phyloP scores from a whole-genome alignment of 2,888 invertebrate species.

The Lottia gigantea region DNA sequence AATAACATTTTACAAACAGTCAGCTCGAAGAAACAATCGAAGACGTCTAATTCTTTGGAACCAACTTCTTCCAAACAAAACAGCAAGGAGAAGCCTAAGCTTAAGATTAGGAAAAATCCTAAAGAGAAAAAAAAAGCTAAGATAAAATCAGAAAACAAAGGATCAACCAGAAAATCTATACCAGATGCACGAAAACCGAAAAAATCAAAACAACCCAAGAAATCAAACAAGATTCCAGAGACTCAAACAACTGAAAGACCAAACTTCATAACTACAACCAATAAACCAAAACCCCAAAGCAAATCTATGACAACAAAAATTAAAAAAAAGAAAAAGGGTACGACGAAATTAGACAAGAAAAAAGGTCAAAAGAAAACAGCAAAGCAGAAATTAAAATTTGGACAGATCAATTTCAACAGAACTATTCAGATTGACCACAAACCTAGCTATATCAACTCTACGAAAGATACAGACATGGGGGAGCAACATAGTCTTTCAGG shows the following conservation, averaged over 20 bases:
- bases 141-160: background rate
- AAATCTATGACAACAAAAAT: too few species aligned
- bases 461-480: too few species aligned
- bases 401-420: background rate
- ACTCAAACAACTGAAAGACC: background rate
- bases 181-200: too few species aligned
- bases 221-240: slow-evolving; percentile 9
- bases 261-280: background rate
- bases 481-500: too few species aligned
- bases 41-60: background rate
- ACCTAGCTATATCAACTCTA: too few species aligned
- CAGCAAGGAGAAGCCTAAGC: background rate
- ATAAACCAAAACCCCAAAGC: background rate
- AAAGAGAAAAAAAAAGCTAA: background rate
- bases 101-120: background rate
- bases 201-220: slow-evolving; percentile 7
- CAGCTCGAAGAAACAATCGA: background rate
- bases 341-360: slow-evolving; percentile 10
- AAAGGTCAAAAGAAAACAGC: background rate
- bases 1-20: slow-evolving; percentile 13
- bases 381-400: background rate
- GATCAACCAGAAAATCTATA: background rate
- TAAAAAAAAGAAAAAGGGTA: background rate
- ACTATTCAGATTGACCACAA: too few species aligned
- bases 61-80: background rate